phyloP scores from a whole-genome alignment of 2,113 vertebrate species.

The Dipodomys merriami region DNA sequence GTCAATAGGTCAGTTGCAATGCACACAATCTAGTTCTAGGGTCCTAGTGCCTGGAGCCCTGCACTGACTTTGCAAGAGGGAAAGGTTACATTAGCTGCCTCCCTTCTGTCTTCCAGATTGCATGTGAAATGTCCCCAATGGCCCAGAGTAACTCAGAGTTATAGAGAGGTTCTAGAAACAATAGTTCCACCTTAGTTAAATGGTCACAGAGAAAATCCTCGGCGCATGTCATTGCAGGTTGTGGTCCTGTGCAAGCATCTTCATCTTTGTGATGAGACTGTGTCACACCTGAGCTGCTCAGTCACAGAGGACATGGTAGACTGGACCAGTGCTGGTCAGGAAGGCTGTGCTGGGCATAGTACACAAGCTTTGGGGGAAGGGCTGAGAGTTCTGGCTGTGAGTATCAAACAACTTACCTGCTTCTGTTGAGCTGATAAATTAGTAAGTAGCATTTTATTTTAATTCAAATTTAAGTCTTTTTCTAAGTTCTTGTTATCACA shows the following conservation, averaged over 20 bases:
- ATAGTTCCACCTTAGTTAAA: neutral
- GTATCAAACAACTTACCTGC: neutral
- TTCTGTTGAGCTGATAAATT: neutral
- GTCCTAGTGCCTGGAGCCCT: neutral
- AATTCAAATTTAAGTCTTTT: neutral
- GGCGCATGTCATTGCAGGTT: neutral
- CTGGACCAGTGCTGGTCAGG: neutral
- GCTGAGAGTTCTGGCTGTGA: neutral
- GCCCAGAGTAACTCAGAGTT: neutral
- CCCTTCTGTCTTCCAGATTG: neutral
- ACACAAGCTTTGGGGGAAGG: neutral
- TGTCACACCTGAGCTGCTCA: neutral
- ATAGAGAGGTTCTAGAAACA: neutral
- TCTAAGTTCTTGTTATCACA: neutral
- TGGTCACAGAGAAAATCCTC: neutral
- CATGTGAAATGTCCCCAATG: neutral
- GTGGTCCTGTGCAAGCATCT: neutral
- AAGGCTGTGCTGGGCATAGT: too few relatives aligned
- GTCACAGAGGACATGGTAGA: too few relatives aligned
- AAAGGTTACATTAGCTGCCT: too few relatives aligned
- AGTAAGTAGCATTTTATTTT: neutral
- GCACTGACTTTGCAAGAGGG: neutral
- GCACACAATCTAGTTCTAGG: neutral
- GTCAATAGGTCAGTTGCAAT: too few relatives aligned
- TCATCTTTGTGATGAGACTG: too few relatives aligned